These are phyloP conservation scores for Bombus turneri DNA, from an alignment of 1,140 invertebrate species.

Conservation along the genomic window DNA sequence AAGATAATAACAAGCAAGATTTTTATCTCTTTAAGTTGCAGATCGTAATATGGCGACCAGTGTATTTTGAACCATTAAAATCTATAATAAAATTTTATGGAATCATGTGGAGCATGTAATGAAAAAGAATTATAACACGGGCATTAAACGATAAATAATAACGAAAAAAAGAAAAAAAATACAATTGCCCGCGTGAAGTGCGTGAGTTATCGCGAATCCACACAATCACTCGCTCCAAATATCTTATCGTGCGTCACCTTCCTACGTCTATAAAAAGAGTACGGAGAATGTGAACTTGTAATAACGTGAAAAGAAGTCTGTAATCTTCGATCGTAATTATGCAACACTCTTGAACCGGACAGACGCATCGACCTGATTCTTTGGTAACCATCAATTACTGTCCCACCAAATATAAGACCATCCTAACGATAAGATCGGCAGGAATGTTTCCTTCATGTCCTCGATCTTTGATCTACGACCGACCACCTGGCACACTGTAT, in stretches of 20 bases:
- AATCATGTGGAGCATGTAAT: neutral
- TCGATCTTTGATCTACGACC: constrained; percentile 4
- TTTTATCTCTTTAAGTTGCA: neutral
- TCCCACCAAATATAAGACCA: neutral
- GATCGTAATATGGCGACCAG: neutral
- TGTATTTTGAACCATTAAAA: neutral
- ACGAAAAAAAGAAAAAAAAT: neutral
- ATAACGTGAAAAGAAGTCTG: constrained; percentile 12
- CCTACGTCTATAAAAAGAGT: neutral
- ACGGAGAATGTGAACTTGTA: neutral
- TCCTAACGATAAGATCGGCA: neutral
- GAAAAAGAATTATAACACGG: neutral
- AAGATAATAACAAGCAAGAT: neutral
- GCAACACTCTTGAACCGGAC: neutral
- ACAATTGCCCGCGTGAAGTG: neutral
- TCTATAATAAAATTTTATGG: neutral
- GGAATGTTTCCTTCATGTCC: neutral
- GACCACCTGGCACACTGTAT: neutral
- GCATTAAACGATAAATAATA: neutral
- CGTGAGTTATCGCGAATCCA: neutral
- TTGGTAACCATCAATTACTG: constrained; percentile 23
- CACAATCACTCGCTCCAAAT: neutral
- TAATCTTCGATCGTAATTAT: constrained; percentile 32
- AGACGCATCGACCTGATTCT: constrained; percentile 19
- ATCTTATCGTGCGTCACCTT: neutral